Conservation (phyloP, 2,797 vertebrate genomes). For the Sphenodon punctatus region DNA sequence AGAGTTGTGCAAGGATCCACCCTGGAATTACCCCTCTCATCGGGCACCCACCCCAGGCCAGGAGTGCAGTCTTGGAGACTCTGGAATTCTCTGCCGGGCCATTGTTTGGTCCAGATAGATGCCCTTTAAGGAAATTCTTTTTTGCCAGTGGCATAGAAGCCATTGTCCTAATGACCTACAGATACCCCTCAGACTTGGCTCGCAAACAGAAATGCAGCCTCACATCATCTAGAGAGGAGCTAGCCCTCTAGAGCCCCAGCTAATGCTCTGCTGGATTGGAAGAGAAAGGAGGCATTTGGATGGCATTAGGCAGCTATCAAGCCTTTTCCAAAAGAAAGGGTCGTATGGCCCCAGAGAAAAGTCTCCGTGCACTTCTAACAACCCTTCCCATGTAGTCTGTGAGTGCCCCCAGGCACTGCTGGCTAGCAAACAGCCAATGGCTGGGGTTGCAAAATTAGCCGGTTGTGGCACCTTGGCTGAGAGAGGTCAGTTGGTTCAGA, state of each 20-base stretch:
- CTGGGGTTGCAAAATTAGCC: too few species aligned
- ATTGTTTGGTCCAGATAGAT: not conserved
- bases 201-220: not conserved
- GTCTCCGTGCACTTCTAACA: not conserved
- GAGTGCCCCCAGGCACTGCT: not conserved
- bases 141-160: not conserved
- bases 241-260: not conserved
- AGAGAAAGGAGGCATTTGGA: not conserved
- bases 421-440: not conserved
- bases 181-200: not conserved
- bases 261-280: not conserved
- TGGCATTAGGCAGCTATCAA: not conserved
- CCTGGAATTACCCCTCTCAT: too few species aligned
- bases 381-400: not conserved
- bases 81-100: not conserved
- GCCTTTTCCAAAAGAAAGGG: not conserved
- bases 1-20: too few species aligned
- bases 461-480: too few species aligned
- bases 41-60: too few species aligned
- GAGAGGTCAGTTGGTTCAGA: too few species aligned
- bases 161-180: not conserved
- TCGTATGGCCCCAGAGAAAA: not conserved
- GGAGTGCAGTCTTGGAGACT: too few species aligned
- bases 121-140: not conserved
- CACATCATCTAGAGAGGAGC: too few species aligned